Evolutionary conservation across 2,888 invertebrate species (phyloP), one percentile per base, ranked within the genome.

Genomic region (Argyresthia goedartella): DNA sequence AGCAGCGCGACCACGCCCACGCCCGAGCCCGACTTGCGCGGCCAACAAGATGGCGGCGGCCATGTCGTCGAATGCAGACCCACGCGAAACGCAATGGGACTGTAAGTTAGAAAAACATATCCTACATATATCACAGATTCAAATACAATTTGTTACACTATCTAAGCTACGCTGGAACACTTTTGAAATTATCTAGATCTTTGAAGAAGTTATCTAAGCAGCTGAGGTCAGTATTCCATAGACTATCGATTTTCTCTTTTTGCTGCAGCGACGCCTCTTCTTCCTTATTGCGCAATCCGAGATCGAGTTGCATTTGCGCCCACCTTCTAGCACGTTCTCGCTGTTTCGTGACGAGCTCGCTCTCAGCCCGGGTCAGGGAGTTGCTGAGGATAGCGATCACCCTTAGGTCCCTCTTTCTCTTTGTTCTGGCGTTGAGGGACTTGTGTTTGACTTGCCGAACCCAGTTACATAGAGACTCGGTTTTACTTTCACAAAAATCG

Each of bases 121-220:
- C 84, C 85, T 82, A 81, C 84, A 75, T 55, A 66, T 82, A 84
- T 84, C 84, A 85, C 82, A 85, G 82, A 73, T 77, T 68, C 76
- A 77, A 72, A 73, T 65, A 70, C 64, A 69, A 52, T 60, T 64
- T 67, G 73, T 79, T 75, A 62, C 76, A 77, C 76, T 75, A 60
- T 48, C 52, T 65, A 63, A 61, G 57, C 66, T 70, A 71, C 59
- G 69, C 63, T 52, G 50, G 51, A 73, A 74, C 80, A 64, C 88
- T 88, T 64, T 90, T 91, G 59, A 91, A 86, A 71, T 81, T 84
- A 66, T 88, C 89, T 67, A 91, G 75, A 73, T 91, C 87, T 61
- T 84, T 87, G 87, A 92, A 91, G 76, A 91, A 91, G 66, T 79
- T 85, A 78, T 91, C 89, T 71, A 92, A 71, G 63, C 90, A 90